Evolutionary conservation across 2,113 vertebrate genomes (phyloP), one percentile per base, ranked within the genome.

Genomic region (Pycnonotus jocosus): DNA sequence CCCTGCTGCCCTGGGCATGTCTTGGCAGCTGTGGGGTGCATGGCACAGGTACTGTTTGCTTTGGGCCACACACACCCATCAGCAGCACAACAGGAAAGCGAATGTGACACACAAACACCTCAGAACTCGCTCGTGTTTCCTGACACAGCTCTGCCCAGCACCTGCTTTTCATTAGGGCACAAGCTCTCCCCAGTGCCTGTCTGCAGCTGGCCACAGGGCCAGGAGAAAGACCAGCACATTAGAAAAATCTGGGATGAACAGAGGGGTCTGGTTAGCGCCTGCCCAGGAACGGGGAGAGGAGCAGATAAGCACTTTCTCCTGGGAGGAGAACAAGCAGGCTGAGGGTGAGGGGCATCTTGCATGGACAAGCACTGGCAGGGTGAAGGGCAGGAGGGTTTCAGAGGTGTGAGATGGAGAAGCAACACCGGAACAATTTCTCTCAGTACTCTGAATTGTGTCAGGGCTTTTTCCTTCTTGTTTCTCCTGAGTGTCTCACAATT

Each of bases 31-130:
- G 92, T 33, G 81, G 57, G 95, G 96, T 62, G 90, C 85, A 42
- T 94, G 98, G 98, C 96, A 86, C 17, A 95, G 92, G 83, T 86
- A 44, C 42, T 98, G 98, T 97, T 98, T 98, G 90, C 95, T 95
- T 98, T 98, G 98, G 98, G 98, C 95, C 83, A 38, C 57, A 66
- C 85, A 42, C 31, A 35, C 94, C 91, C 90, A 53, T 98, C 96
- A 97, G 97, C 96, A 92, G 97, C 95, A 92, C 77, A 64, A 73
- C 94, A 91, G 96, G 95, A 97, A 96, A 97, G 92, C 65, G 77
- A 96, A 97, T 44, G 93, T 83, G 97, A 92, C 97, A 89, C 88
- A 3, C 53, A 22, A 96, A 95, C 92, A 50, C 7, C 78, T 95
- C 97, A 96, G 93, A 90, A 81, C 71, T 91, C 28, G 2, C 74